Conservation (phyloP, 2,888 invertebrate species). For the Schizotus pectinicornis region DNA sequence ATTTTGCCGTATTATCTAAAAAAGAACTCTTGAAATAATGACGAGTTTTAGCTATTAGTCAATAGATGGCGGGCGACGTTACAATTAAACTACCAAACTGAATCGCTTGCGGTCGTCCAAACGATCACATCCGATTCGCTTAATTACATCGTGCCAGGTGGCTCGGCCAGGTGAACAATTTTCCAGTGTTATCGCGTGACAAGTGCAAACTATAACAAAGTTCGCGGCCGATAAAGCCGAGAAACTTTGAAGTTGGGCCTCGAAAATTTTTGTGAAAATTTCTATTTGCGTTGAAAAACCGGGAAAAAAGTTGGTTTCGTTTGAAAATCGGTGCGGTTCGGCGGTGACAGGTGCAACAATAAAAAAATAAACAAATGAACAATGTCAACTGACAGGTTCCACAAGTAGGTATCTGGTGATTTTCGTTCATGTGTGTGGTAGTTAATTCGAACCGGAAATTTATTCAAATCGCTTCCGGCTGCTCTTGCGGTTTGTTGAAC, state of each 20-base stretch:
- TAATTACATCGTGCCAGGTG: constrained; percentile 45
- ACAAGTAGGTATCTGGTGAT: constrained; percentile 63
- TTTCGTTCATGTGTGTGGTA: constrained; percentile 8
- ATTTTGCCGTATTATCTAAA: too few species aligned
- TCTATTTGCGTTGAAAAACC: not conserved
- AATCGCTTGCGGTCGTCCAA: constrained; percentile 6
- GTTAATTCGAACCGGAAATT: constrained; percentile 7
- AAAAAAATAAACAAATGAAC: constrained; percentile 42
- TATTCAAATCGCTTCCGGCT: constrained; percentile 12
- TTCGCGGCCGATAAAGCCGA: not conserved
- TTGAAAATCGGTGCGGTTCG: constrained; percentile 27
- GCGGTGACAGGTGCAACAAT: constrained; percentile 22
- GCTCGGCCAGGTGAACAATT: constrained; percentile 32
- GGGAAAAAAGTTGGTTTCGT: constrained; percentile 8
- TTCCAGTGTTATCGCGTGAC: constrained; percentile 8
- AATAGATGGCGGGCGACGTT: not conserved
- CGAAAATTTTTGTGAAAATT: not conserved
- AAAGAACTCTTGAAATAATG: too few species aligned
- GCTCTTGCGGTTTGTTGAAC: constrained; percentile 8
- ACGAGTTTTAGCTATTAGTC: constrained; percentile 1
- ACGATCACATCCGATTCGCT: constrained; percentile 24
- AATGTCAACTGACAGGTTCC: constrained; percentile 69
- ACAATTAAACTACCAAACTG: constrained; percentile 1
- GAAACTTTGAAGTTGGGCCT: not conserved
- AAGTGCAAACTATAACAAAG: not conserved